phyloP scores from a whole-genome alignment of 2,113 vertebrate species.

The Helogale parvula region DNA sequence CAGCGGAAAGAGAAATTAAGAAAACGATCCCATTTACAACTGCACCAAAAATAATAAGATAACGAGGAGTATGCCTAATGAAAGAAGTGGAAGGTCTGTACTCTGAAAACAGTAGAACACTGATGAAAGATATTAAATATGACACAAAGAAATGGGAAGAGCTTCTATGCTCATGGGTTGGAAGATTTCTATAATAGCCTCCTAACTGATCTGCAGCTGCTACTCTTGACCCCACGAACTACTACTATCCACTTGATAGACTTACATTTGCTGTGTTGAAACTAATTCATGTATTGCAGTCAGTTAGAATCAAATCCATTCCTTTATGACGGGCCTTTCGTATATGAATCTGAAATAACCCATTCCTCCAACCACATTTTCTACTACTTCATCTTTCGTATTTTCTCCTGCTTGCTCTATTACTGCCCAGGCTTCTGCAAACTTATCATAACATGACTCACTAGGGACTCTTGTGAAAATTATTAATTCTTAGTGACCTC shows the following conservation, averaged over 20 bases:
- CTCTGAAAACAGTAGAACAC: neutral
- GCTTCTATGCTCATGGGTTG: neutral
- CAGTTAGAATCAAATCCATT: constrained; percentile 1
- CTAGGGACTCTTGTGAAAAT: neutral
- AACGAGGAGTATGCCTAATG: neutral
- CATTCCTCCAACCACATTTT: neutral
- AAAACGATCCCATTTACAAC: neutral
- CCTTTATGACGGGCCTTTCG: neutral
- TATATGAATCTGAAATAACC: neutral
- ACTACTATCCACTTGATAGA: neutral
- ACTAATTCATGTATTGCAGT: neutral
- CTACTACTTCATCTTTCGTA: neutral
- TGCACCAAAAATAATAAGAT: neutral
- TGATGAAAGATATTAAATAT: neutral
- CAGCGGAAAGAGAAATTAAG: neutral
- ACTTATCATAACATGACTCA: neutral
- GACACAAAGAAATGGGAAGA: neutral
- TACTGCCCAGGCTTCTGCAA: neutral
- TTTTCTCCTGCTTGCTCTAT: neutral
- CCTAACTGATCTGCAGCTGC: neutral
- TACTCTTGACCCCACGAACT: neutral
- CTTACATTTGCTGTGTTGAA: neutral
- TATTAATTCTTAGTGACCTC: neutral
- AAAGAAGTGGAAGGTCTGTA: neutral
- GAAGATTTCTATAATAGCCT: neutral